These are phyloP conservation scores for Mirza zaza DNA, from an alignment of 2,113 vertebrate genomes.

Conservation along the genomic window DNA sequence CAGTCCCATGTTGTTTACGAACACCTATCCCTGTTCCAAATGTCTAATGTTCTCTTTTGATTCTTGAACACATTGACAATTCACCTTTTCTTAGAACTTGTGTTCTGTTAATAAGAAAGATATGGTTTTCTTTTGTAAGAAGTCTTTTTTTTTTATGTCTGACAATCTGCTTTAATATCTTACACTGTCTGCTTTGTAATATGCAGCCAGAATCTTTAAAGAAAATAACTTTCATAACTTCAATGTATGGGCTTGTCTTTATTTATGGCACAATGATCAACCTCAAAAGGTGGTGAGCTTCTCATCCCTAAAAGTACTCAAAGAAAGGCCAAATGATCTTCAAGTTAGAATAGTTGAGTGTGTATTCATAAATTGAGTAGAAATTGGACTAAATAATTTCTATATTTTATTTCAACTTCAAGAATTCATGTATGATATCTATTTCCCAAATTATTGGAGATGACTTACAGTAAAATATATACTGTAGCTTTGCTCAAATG, in stretches of 20 bases:
- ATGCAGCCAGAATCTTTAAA: not conserved
- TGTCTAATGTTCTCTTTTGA: constrained; percentile 36
- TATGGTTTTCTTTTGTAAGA: constrained; percentile 20
- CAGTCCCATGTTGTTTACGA: not conserved
- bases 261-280: not conserved
- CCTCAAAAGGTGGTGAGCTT: not conserved
- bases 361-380: not conserved
- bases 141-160: constrained; percentile 11
- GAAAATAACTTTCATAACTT: not conserved
- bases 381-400: not conserved
- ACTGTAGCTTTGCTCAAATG: not conserved
- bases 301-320: not conserved
- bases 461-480: not conserved
- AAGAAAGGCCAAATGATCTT: not conserved
- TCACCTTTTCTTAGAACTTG: constrained; percentile 47
- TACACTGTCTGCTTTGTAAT: not conserved
- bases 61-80: constrained; percentile 41
- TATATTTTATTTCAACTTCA: not conserved
- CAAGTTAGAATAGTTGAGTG: not conserved
- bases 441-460: not conserved
- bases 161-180: constrained; percentile 15
- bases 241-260: not conserved
- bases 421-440: not conserved
- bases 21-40: not conserved
- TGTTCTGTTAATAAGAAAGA: constrained; percentile 36